These are phyloP conservation scores for Salvelinus fontinalis DNA, from an alignment of 2,113 vertebrate genomes.

Conservation along the genomic window DNA sequence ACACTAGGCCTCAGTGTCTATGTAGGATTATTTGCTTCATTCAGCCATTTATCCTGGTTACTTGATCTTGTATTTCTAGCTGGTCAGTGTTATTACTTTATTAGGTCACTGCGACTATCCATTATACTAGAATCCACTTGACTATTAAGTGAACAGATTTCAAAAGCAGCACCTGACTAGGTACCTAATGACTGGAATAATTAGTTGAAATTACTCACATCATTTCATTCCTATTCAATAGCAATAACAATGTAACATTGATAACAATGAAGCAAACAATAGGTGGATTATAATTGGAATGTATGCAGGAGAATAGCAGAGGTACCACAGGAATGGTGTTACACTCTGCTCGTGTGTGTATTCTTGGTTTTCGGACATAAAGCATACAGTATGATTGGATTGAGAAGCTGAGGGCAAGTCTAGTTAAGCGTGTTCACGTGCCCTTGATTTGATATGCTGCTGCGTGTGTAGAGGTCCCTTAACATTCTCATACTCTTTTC, in stretches of 20 bases:
- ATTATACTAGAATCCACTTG: neutral
- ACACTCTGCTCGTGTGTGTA: neutral
- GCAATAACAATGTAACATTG: neutral
- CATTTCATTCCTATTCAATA: neutral
- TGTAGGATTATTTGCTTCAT: neutral
- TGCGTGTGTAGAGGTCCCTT: constrained; percentile 9
- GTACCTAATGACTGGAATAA: neutral
- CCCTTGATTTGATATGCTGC: constrained; percentile 23
- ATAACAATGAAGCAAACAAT: neutral
- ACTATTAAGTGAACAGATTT: neutral
- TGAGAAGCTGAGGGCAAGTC: neutral
- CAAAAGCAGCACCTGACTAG: neutral
- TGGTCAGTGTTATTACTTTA: no score
- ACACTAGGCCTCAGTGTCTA: neutral
- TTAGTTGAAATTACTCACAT: neutral
- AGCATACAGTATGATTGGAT: neutral
- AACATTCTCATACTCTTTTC: constrained; percentile 2
- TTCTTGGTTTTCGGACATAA: neutral
- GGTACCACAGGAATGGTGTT: neutral
- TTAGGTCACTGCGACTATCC: neutral
- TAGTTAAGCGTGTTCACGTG: neutral
- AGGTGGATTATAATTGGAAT: neutral
- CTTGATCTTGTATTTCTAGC: neutral
- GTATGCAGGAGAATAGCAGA: neutral
- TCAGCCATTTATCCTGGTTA: neutral